Evolutionary conservation across 2,113 vertebrate species (phyloP).

Genomic region (Hydrolagus affinis): DNA sequence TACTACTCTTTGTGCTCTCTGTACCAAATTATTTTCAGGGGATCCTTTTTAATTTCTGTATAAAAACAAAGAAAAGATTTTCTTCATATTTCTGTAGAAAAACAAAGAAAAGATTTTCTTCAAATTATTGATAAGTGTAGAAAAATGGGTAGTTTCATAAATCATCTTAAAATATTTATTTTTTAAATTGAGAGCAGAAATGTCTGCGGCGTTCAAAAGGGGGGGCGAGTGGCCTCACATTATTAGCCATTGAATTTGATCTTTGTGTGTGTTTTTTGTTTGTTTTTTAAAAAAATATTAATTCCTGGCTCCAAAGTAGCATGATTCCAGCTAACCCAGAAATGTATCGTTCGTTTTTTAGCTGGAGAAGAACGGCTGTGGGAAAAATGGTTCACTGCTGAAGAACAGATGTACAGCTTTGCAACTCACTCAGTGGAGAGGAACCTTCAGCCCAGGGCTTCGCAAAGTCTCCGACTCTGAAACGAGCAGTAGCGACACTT

Average conservation of each 20-base stretch:
- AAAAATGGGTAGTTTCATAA: too few relatives aligned
- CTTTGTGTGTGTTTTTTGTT: background rate
- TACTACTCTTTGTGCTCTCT: too few relatives aligned
- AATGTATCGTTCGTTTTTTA: slow-evolving; percentile 42
- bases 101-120: too few relatives aligned
- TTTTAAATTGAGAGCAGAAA: too few relatives aligned
- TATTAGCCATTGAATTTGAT: background rate
- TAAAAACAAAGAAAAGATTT: too few relatives aligned
- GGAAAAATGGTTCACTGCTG: slow-evolving; percentile 79
- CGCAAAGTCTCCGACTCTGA: slow-evolving; percentile 86
- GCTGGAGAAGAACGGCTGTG: slow-evolving; percentile 87
- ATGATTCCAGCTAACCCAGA: background rate
- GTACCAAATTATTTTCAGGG: too few relatives aligned
- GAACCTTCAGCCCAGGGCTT: slow-evolving; percentile 71
- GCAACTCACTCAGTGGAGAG: slow-evolving; percentile 85
- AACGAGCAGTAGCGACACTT: slow-evolving; percentile 90
- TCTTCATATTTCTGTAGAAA: too few relatives aligned
- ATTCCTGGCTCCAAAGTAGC: background rate
- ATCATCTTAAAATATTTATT: too few relatives aligned
- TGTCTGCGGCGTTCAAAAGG: background rate
- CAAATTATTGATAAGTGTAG: too few relatives aligned
- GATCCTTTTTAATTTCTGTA: too few relatives aligned
- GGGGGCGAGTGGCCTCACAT: background rate
- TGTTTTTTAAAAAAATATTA: too few relatives aligned
- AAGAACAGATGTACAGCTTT: slow-evolving; percentile 70